phyloP scores from a whole-genome alignment of 2,888 invertebrate species.

The Ceramica pisi region DNA sequence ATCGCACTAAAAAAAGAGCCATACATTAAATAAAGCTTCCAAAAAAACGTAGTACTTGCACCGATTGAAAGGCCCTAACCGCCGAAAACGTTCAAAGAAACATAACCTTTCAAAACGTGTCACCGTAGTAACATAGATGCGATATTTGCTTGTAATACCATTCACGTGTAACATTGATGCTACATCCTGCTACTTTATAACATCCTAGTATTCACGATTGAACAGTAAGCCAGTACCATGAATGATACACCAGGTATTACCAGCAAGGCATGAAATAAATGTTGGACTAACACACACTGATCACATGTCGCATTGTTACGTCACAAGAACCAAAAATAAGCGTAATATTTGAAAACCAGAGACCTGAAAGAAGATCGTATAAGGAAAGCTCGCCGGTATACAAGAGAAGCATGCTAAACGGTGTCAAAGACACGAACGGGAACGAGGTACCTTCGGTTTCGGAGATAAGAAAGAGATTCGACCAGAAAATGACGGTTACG shows the following conservation, averaged over 20 bases:
- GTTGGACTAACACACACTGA: slow-evolving; percentile 89
- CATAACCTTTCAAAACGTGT: slow-evolving; percentile 63
- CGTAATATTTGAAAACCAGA: slow-evolving; percentile 80
- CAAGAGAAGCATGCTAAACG: slow-evolving; percentile 85
- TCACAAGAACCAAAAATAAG: slow-evolving; percentile 77
- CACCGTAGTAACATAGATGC: slow-evolving; percentile 70
- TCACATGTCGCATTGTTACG: slow-evolving; percentile 78
- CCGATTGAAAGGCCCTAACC: slow-evolving; percentile 60
- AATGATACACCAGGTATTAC: slow-evolving; percentile 67
- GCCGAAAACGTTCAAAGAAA: slow-evolving; percentile 9
- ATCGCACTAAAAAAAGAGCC: slow-evolving; percentile 71
- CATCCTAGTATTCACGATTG: slow-evolving; percentile 28
- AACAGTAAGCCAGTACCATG: slow-evolving; percentile 46
- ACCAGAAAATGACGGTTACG: slow-evolving; percentile 88
- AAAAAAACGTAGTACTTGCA: slow-evolving; percentile 58
- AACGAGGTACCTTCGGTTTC: slow-evolving; percentile 91
- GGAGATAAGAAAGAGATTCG: slow-evolving; percentile 91
- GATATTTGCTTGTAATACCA: slow-evolving; percentile 70
- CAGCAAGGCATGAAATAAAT: slow-evolving; percentile 77
- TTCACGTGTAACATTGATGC: slow-evolving; percentile 61
- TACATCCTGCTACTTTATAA: slow-evolving; percentile 54
- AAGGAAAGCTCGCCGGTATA: slow-evolving; percentile 85
- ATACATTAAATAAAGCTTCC: slow-evolving; percentile 64
- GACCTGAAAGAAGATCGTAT: slow-evolving; percentile 86
- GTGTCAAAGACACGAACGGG: slow-evolving; percentile 91